A percentile compares a stretch with the other conserved stretches of the same genome.
These are phyloP conservation scores for cat (Felis catus) DNA, from an alignment of 2,113 vertebrate genomes.

Conservation along the genomic window F.catus_Fca126_mat1.0 CM031420.1:28447501-28448000, in stretches of 20 bases:
- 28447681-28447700: constrained; percentile 40
- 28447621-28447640: constrained; percentile 54
- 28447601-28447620: constrained; percentile 66
- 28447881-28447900: background rate
- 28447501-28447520: constrained; percentile 36
- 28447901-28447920: background rate
- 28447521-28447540: constrained; percentile 52
- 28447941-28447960: constrained; percentile 7
- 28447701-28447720: constrained; percentile 14
- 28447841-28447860: background rate
- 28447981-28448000: background rate
- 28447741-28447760: background rate
- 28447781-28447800: background rate
- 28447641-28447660: constrained; percentile 68
- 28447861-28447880: constrained; percentile 29
- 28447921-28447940: background rate
- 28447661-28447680: constrained; percentile 71
- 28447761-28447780: background rate
- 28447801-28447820: background rate
- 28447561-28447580: constrained; percentile 52
- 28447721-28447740: constrained; percentile 49
- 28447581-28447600: constrained; percentile 58
- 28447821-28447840: background rate
- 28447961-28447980: background rate
- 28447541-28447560: constrained; percentile 16